phyloP scores from a whole-genome alignment of 1,140 invertebrate species.

The Zophobas atratus region DNA sequence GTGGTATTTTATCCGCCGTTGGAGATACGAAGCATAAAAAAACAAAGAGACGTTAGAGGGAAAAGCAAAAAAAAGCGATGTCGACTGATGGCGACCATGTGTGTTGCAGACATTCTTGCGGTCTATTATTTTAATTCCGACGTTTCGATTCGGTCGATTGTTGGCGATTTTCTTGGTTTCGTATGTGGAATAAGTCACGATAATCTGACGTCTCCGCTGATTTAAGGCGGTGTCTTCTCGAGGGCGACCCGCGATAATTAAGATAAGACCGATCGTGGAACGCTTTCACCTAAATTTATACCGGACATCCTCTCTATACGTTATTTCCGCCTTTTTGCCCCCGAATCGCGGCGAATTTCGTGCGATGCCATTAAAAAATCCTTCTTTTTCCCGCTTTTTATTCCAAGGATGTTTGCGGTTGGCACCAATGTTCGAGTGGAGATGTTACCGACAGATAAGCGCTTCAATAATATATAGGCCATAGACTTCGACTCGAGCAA shows the following conservation, averaged over 20 bases:
- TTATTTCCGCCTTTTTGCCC: slow-evolving; percentile 23
- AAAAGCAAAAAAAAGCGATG: slow-evolving; percentile 4
- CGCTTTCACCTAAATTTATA: slow-evolving; percentile 43
- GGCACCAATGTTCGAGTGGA: slow-evolving; percentile 3
- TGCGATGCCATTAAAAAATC: neutral
- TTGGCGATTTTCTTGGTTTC: slow-evolving; percentile 31
- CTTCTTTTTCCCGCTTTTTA: neutral
- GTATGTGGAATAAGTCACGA: slow-evolving; percentile 50
- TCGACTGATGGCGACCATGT: slow-evolving; percentile 25
- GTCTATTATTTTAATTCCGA: slow-evolving; percentile 29
- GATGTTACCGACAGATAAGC: slow-evolving; percentile 15
- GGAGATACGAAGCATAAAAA: slow-evolving; percentile 1
- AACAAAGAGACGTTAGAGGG: neutral
- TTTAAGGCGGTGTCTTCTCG: slow-evolving; percentile 46
- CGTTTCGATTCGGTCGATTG: neutral
- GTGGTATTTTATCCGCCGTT: slow-evolving; percentile 7
- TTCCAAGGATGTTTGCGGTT: slow-evolving; percentile 9
- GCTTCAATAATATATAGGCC: neutral
- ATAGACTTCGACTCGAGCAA: no score
- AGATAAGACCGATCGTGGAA: slow-evolving; percentile 50
- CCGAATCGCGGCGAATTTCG: neutral
- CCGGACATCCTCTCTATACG: slow-evolving; percentile 44
- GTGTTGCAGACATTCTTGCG: slow-evolving; percentile 33
- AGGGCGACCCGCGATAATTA: slow-evolving; percentile 44
- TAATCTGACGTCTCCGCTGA: slow-evolving; percentile 49